Conservation (phyloP, 2,797 vertebrate genomes). For the Anomalospiza imberbis region DNA sequence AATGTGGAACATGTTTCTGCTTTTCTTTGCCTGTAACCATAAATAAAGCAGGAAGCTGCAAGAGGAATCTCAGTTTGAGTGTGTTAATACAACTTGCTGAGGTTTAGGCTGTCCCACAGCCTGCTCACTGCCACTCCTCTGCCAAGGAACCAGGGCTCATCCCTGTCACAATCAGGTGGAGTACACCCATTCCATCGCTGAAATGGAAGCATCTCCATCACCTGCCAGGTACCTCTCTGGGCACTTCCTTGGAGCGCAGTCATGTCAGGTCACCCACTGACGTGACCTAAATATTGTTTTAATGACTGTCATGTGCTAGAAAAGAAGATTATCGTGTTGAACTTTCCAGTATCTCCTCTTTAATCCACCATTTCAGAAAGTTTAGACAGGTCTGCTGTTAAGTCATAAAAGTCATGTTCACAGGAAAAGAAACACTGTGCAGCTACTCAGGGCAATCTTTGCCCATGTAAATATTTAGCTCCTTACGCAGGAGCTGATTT, state of each 20-base stretch:
- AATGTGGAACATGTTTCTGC: neutral
- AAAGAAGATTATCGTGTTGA: neutral
- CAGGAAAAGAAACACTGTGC: neutral
- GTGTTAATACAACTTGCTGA: neutral
- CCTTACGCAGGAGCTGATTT: neutral
- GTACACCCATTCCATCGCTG: neutral
- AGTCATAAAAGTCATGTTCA: neutral
- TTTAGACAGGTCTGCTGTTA: neutral
- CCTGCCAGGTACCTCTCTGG: neutral
- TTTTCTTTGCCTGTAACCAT: neutral
- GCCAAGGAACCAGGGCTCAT: neutral
- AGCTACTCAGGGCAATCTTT: neutral
- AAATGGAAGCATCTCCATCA: neutral
- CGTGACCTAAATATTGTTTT: neutral
- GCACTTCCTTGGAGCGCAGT: neutral
- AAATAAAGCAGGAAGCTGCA: neutral
- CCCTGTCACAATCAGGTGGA: neutral
- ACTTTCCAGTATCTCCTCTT: neutral
- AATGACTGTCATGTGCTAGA: neutral
- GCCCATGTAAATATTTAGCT: neutral
- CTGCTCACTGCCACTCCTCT: neutral
- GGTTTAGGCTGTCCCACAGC: neutral
- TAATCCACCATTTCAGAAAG: neutral
- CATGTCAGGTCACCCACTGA: neutral
- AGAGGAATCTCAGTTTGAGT: neutral